Conservation (phyloP, 2,888 invertebrate genomes). For the Caenorhabditis doughertyi region DNA sequence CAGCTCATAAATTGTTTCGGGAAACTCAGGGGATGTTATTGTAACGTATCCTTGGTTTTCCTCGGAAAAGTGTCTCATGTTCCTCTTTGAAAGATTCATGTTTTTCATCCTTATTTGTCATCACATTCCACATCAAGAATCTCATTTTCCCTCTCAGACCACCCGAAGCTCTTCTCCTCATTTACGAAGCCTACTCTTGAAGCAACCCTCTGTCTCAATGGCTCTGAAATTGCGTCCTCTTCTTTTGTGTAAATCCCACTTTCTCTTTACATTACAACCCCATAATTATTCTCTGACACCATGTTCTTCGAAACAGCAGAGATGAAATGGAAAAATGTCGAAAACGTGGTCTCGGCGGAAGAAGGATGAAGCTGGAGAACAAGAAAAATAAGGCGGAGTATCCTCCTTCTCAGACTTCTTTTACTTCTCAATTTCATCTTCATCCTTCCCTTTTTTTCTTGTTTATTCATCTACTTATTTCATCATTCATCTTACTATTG, state of each 20-base stretch:
- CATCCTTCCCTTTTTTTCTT: constrained; percentile 35
- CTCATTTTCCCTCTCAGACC: not conserved
- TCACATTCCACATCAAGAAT: not conserved
- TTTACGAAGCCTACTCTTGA: constrained; percentile 13
- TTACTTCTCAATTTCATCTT: constrained; percentile 46
- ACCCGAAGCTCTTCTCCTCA: constrained; percentile 5
- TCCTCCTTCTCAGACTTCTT: constrained; percentile 30
- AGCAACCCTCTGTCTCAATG: constrained; percentile 16
- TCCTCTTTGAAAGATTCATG: not conserved
- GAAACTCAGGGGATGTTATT: no score
- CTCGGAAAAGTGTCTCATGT: no score
- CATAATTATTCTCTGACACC: constrained; percentile 22
- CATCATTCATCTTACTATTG: constrained; percentile 20
- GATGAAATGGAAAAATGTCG: constrained; percentile 15
- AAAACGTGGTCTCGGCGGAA: not conserved
- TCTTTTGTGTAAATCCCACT: constrained; percentile 12
- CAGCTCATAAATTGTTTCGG: no score
- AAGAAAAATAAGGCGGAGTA: constrained; percentile 6
- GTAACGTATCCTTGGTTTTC: no score
- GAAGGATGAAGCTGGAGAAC: not conserved
- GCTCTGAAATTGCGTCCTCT: constrained; percentile 33
- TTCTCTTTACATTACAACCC: constrained; percentile 3
- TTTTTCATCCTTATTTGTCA: not conserved
- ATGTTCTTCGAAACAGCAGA: constrained; percentile 31
- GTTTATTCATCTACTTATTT: constrained; percentile 57